Evolutionary conservation across 2,888 invertebrate genomes (phyloP), one percentile per base, ranked within the genome.

Genomic region (Punctoribates punctum): DNA sequence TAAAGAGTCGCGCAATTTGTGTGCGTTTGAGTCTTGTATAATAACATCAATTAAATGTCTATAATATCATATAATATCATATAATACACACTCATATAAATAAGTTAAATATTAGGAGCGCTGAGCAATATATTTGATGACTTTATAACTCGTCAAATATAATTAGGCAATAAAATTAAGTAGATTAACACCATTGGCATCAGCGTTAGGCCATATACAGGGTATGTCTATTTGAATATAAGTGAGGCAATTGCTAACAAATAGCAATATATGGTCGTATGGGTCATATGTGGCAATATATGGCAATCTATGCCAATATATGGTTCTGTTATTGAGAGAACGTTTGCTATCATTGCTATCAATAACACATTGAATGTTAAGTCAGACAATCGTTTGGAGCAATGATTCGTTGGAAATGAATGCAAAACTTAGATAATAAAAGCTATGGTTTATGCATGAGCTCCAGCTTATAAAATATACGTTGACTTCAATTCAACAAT

Each of bases 371-470:
- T 70, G 70, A 29, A 25, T 62, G 62, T 62, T 29, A 62, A 29
- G 62, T 62, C n/a, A 62, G 29, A 57, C 57, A 23, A 57, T 25
- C 25, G 57, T 62, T 20, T 8, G 13, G 9, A 38, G 70, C 70
- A 70, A 70, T 70, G 42, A 70, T 70, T 70, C 8, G 17, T 17
- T 34, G 25, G 13, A 27, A 38, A 20, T 67, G 67, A 70, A 70
- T 67, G 46, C 46, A 70, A 70, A 70, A 70, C 70, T 70, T 46
- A 67, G 67, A 70, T 70, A 70, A 70, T 70, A 70, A 70, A 70
- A 70, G 70, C 70, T 15, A 70, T 70, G 70, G 70, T 70, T 70
- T 70, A 70, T 70, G 70, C 70, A 70, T 70, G 70, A 70, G 70
- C 17, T 70, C 17, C 27, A 46, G 70, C 70, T 70, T 70, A 70